These are phyloP conservation scores for Chaetogeoica ovagalla DNA, from an alignment of 2,888 invertebrate species.

Conservation along the genomic window DNA sequence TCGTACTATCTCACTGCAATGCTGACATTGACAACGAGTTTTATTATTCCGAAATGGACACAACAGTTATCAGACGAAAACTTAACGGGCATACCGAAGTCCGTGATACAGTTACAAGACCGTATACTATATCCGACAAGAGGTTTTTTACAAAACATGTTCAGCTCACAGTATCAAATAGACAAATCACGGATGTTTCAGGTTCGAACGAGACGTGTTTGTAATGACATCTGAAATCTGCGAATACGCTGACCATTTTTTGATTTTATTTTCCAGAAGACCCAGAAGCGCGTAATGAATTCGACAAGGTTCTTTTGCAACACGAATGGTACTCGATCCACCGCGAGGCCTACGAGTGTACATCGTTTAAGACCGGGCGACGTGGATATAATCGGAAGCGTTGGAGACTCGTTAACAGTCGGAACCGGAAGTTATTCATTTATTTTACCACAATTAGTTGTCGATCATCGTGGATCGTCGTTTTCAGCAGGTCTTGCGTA, in stretches of 20 bases:
- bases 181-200: slow-evolving; percentile 5
- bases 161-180: slow-evolving; percentile 5
- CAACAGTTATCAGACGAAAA: slow-evolving; percentile 18
- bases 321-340: slow-evolving; percentile 58
- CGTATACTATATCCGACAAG: neutral
- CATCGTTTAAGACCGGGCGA: slow-evolving; percentile 67
- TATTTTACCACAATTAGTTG: slow-evolving; percentile 60
- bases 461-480: slow-evolving; percentile 63
- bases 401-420: slow-evolving; percentile 68
- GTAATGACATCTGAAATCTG: neutral
- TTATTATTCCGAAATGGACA: neutral
- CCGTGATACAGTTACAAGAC: neutral
- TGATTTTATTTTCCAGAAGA: slow-evolving; percentile 50
- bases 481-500: slow-evolving; percentile 61
- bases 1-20: neutral
- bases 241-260: neutral
- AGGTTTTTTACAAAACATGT: slow-evolving; percentile 11
- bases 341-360: slow-evolving; percentile 62
- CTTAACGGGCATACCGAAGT: slow-evolving; percentile 4
- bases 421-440: slow-evolving; percentile 64
- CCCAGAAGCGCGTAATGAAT: slow-evolving; percentile 58
- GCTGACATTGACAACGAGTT: neutral
- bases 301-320: slow-evolving; percentile 60
- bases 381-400: slow-evolving; percentile 65
- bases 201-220: neutral